Percentiles rank a stretch among this genome's conserved stretches.
phyloP scores from a whole-genome alignment of 2,113 vertebrate genomes.

The Turnix velox region DNA sequence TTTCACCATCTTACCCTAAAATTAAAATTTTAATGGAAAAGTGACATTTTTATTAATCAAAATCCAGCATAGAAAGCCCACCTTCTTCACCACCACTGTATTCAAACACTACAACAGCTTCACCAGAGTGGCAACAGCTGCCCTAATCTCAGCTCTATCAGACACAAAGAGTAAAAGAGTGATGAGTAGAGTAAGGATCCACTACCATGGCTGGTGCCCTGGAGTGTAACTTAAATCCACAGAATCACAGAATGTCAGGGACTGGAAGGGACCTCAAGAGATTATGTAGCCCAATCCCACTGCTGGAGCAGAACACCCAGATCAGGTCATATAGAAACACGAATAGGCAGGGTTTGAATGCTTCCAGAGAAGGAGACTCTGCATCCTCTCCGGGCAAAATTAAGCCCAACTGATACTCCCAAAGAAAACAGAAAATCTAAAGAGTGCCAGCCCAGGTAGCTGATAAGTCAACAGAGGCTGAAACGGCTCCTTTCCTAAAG shows the following conservation, averaged over 20 bases:
- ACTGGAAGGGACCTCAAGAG: no score
- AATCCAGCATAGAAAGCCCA: neutral
- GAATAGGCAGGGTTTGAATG: no score
- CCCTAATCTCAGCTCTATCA: neutral
- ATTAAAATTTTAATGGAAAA: neutral
- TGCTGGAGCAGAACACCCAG: no score
- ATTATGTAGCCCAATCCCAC: no score
- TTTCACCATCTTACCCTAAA: conserved; percentile 97
- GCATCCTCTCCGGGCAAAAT: no score
- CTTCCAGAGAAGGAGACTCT: no score
- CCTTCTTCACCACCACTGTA: neutral
- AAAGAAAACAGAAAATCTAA: neutral
- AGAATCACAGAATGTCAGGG: no score
- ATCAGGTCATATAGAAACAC: no score
- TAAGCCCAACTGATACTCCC: fast-evolving
- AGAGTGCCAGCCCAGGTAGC: neutral
- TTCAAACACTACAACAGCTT: neutral
- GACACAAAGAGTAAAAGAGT: neutral
- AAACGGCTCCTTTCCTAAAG: neutral
- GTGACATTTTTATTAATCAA: neutral
- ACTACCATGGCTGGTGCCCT: neutral
- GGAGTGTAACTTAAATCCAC: neutral
- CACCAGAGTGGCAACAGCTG: neutral
- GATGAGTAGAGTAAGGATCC: neutral
- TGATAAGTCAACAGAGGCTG: neutral